A percentile compares a stretch with the other conserved stretches of the same genome.
Conservation (phyloP, 1,140 invertebrate genomes). For the Melanaphis sacchari region DNA sequence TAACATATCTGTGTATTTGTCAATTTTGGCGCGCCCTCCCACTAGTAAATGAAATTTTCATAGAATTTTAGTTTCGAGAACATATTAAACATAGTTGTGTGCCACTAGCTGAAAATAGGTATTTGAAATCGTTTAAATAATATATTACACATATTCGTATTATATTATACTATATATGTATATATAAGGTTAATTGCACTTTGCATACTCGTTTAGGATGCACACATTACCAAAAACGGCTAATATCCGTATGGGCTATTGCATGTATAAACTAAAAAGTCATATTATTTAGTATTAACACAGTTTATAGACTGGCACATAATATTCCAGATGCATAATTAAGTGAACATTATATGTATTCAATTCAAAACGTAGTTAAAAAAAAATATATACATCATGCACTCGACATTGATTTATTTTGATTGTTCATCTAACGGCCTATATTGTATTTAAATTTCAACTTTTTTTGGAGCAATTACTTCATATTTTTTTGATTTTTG, state of each 20-base stretch:
- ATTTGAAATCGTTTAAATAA: background rate
- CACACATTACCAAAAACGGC: background rate
- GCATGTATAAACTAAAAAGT: background rate
- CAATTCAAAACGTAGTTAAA: background rate
- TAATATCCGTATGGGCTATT: background rate
- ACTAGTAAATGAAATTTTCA: background rate
- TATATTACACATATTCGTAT: background rate
- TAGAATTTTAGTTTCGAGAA: background rate
- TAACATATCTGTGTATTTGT: background rate
- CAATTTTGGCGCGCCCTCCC: background rate
- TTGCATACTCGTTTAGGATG: background rate
- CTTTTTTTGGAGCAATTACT: background rate
- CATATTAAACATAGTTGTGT: background rate
- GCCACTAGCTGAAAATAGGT: background rate
- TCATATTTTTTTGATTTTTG: background rate
- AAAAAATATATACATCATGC: background rate
- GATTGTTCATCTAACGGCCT: background rate
- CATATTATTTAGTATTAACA: background rate
- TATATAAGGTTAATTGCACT: background rate
- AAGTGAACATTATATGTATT: background rate
- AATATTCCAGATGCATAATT: background rate
- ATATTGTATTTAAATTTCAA: too few relatives aligned
- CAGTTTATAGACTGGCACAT: background rate
- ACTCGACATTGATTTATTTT: background rate
- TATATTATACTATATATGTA: background rate